Percentiles rank a stretch among this genome's conserved stretches.
phyloP scores from a whole-genome alignment of 2,113 vertebrate species.

The Calyptomena viridis region DNA sequence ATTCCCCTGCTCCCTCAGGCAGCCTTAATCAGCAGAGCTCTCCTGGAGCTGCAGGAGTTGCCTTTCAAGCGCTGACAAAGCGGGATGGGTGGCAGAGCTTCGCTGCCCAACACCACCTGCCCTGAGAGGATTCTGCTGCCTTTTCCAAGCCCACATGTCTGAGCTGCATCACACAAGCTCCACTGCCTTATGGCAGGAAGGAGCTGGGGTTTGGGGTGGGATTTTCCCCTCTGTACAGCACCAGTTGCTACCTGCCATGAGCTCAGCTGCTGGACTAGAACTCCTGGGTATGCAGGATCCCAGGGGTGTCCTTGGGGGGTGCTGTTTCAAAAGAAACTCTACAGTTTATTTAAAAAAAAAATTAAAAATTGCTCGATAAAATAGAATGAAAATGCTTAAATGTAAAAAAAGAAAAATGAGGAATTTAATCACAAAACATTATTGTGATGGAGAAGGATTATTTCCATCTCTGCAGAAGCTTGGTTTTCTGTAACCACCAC shows the following conservation, averaged over 20 bases:
- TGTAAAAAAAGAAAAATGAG: not conserved
- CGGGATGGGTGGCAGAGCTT: not conserved
- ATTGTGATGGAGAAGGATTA: not conserved
- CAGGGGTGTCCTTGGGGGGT: not conserved
- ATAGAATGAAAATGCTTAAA: not conserved
- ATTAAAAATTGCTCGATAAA: not conserved
- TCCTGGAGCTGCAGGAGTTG: not conserved
- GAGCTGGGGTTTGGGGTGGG: not conserved
- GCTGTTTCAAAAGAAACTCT: not conserved
- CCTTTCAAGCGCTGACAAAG: not conserved
- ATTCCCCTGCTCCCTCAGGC: conserved; percentile 44
- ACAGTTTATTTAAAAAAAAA: not conserved
- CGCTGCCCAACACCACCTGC: not conserved
- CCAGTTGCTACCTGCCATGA: not conserved
- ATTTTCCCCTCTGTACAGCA: not conserved
- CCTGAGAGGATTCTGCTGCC: not conserved
- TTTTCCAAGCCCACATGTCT: not conserved
- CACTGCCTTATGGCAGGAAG: not conserved
- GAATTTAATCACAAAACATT: not conserved
- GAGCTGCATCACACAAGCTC: not conserved
- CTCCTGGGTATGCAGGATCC: not conserved
- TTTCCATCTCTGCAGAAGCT: not conserved
- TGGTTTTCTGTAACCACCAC: not conserved
- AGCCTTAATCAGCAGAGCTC: conserved; percentile 56
- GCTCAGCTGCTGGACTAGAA: not conserved